Conservation (phyloP, 2,888 invertebrate genomes). For the Mythimna ferrago region DNA sequence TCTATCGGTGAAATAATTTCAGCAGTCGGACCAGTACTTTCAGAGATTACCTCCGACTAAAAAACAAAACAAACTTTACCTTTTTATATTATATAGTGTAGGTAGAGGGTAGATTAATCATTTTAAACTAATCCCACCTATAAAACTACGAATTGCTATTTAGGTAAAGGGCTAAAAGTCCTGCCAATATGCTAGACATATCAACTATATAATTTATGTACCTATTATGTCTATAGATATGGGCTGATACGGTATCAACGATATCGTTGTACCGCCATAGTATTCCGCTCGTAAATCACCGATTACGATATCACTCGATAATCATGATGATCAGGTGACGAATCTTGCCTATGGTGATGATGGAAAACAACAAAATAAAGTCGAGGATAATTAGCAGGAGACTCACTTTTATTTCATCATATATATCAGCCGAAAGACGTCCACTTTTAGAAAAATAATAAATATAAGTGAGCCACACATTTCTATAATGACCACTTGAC, state of each 20-base stretch:
- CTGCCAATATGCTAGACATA: constrained; percentile 14
- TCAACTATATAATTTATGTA: constrained; percentile 6
- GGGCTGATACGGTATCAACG: constrained; percentile 49
- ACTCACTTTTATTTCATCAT: background rate
- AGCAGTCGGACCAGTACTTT: no score
- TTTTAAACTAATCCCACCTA: no score
- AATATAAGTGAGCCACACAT: no score
- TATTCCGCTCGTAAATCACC: constrained; percentile 49
- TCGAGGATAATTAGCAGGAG: background rate
- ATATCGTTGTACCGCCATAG: constrained; percentile 34
- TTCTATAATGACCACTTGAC: background rate
- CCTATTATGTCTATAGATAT: constrained; percentile 37
- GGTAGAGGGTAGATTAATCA: no score
- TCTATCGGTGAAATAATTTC: no score
- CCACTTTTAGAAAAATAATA: no score
- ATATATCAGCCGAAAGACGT: no score
- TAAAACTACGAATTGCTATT: no score
- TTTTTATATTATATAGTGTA: no score
- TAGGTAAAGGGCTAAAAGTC: constrained; percentile 12
- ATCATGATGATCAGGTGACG: constrained; percentile 26
- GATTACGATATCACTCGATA: constrained; percentile 50
- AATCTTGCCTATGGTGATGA: constrained; percentile 1
- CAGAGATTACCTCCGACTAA: no score
- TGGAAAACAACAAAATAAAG: background rate
- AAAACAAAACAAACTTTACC: no score